These are phyloP conservation scores for Anisognathus igniventris DNA, from an alignment of 2,797 vertebrate species.

Conservation along the genomic window DNA sequence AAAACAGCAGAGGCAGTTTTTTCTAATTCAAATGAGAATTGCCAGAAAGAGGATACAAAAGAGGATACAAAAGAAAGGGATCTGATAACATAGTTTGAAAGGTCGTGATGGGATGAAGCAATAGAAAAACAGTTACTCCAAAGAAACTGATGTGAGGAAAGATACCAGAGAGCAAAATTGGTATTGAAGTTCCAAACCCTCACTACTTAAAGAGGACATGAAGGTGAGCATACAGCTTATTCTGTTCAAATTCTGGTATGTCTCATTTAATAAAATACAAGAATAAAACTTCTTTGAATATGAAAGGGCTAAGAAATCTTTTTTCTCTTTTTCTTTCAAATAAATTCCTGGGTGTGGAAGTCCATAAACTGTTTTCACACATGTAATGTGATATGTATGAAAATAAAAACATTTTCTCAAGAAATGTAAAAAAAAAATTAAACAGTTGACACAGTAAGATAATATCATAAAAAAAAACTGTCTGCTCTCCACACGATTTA, in stretches of 20 bases:
- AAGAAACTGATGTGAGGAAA: neutral
- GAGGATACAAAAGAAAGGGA: neutral
- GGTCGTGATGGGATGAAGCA: neutral
- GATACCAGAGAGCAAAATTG: neutral
- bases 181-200: neutral
- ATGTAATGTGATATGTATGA: neutral
- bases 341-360: neutral
- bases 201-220: neutral
- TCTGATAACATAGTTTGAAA: neutral
- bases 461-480: neutral
- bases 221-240: neutral
- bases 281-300: neutral
- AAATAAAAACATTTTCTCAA: neutral
- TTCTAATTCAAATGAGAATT: neutral
- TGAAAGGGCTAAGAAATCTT: accelerated
- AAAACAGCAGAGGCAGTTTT: neutral
- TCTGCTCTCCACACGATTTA: neutral
- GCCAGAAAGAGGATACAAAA: neutral
- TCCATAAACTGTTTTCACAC: neutral
- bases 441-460: neutral
- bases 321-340: neutral
- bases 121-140: neutral
- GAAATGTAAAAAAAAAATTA: neutral
- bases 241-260: neutral
- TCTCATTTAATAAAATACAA: neutral